A percentile compares a stretch with the other conserved stretches of the same genome.
Evolutionary conservation across 2,888 invertebrate species (phyloP).

Genomic region (Congeria kusceri): DNA sequence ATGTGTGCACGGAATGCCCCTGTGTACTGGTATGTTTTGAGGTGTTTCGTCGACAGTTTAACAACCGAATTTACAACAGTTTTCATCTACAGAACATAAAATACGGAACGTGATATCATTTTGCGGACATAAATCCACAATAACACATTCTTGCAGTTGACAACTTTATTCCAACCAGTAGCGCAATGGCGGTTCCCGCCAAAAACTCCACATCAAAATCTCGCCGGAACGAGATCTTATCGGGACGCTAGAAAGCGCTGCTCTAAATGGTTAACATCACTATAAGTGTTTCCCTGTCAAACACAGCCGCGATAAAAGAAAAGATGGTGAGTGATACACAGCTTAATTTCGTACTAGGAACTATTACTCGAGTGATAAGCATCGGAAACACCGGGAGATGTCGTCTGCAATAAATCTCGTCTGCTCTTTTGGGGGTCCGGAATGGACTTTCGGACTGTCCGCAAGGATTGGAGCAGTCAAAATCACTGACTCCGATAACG

Average conservation of each 20-base stretch:
- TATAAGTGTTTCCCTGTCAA: slow-evolving; percentile 61
- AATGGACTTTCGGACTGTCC: slow-evolving; percentile 27
- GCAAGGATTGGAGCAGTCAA: neutral
- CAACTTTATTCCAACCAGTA: slow-evolving; percentile 40
- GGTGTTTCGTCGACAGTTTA: too few species aligned
- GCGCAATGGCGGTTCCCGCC: slow-evolving; percentile 11
- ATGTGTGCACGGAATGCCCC: too few species aligned
- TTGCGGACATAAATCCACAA: neutral
- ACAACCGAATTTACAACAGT: too few species aligned
- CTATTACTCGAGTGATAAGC: slow-evolving; percentile 39
- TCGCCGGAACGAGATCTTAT: slow-evolving; percentile 29
- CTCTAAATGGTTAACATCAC: slow-evolving; percentile 59
- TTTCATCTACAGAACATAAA: neutral
- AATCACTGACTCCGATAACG: too few species aligned
- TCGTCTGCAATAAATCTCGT: slow-evolving; percentile 47
- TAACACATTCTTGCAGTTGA: slow-evolving; percentile 25
- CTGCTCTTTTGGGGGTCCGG: slow-evolving; percentile 12
- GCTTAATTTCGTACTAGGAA: slow-evolving; percentile 45
- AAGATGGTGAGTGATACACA: slow-evolving; percentile 61
- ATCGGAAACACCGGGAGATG: slow-evolving; percentile 51
- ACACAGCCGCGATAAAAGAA: slow-evolving; percentile 43
- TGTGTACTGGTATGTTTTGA: too few species aligned
- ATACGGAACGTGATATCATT: slow-evolving; percentile 1
- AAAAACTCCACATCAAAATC: slow-evolving; percentile 8
- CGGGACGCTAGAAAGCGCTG: neutral